Evolutionary conservation across 92 coral and sea anemone genomes (phyloP).

Genomic region (Parazoanthus swiftii): DNA sequence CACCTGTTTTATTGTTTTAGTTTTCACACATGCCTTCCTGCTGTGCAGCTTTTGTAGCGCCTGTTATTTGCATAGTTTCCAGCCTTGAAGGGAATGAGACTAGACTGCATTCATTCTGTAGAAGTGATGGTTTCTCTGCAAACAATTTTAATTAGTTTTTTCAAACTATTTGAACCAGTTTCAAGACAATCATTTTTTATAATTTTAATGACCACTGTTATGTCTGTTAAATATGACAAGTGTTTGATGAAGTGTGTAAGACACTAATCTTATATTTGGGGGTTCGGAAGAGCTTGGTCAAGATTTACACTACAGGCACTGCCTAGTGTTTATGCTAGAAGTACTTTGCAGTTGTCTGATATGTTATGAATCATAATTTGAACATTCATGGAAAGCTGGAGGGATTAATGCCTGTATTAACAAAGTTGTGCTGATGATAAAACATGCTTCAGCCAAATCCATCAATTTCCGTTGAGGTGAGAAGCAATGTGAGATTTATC

Average conservation of each 20-base stretch:
- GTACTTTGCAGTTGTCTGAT: not conserved
- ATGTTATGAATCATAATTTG: not conserved
- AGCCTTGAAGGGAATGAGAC: not conserved
- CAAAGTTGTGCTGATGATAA: not conserved
- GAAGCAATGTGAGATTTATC: not conserved
- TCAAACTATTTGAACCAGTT: not conserved
- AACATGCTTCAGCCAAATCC: constrained; percentile 22
- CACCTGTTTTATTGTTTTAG: constrained; percentile 32
- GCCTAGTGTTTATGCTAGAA: not conserved
- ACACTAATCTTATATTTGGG: not conserved
- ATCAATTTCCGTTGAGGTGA: constrained; percentile 32
- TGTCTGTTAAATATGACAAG: not conserved
- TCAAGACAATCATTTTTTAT: not conserved
- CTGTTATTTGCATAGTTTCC: constrained; percentile 16
- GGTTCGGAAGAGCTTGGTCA: not conserved
- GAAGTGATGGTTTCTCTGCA: not conserved
- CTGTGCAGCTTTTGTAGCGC: constrained; percentile 23
- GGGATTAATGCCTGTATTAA: not conserved
- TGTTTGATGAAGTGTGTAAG: not conserved
- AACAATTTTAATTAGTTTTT: not conserved
- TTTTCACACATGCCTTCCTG: constrained; percentile 14
- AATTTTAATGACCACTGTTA: too few species aligned
- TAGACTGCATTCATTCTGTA: not conserved
- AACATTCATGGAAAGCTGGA: not conserved
- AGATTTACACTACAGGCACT: not conserved